A percentile compares a stretch with the other conserved stretches of the same genome.
Conservation (phyloP, 1,140 invertebrate genomes). For the Ericerus pela region DNA sequence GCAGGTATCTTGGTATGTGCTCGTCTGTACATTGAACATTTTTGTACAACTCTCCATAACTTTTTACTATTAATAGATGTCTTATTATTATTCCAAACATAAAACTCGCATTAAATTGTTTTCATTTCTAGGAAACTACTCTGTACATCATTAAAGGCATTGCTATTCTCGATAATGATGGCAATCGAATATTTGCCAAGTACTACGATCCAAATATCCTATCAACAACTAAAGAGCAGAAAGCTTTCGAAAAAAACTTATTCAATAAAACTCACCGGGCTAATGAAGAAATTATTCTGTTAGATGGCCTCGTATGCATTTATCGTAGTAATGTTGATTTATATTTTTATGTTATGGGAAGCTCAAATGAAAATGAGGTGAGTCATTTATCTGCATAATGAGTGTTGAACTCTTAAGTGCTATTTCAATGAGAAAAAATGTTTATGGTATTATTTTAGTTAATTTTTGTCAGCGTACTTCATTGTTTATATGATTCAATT, state of each 20-base stretch:
- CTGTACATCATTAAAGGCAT: slow-evolving; percentile 89
- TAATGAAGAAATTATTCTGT: slow-evolving; percentile 95
- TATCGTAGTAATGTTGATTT: slow-evolving; percentile 96
- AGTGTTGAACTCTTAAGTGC: too few relatives aligned
- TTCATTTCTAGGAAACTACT: slow-evolving; percentile 67
- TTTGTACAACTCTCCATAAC: too few relatives aligned
- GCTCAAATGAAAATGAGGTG: slow-evolving; percentile 92
- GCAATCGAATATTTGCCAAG: slow-evolving; percentile 89
- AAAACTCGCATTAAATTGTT: too few relatives aligned
- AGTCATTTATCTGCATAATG: too few relatives aligned
- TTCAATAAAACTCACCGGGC: slow-evolving; percentile 93
- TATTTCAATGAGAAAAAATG: slow-evolving; percentile 2
- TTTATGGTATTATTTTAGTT: slow-evolving; percentile 43
- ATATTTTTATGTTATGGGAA: slow-evolving; percentile 98
- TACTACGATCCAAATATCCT: slow-evolving; percentile 89
- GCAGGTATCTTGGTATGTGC: too few relatives aligned
- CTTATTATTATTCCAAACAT: too few relatives aligned
- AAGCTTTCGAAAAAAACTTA: slow-evolving; percentile 92
- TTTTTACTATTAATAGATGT: too few relatives aligned
- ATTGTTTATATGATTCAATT: slow-evolving; percentile 89
- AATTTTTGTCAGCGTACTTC: slow-evolving; percentile 84
- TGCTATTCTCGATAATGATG: slow-evolving; percentile 94
- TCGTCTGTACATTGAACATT: too few relatives aligned
- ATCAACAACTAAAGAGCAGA: slow-evolving; percentile 85
- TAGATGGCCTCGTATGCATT: slow-evolving; percentile 93